phyloP scores from a whole-genome alignment of 2,888 invertebrate species.

The Drosophila lacicola region DNA sequence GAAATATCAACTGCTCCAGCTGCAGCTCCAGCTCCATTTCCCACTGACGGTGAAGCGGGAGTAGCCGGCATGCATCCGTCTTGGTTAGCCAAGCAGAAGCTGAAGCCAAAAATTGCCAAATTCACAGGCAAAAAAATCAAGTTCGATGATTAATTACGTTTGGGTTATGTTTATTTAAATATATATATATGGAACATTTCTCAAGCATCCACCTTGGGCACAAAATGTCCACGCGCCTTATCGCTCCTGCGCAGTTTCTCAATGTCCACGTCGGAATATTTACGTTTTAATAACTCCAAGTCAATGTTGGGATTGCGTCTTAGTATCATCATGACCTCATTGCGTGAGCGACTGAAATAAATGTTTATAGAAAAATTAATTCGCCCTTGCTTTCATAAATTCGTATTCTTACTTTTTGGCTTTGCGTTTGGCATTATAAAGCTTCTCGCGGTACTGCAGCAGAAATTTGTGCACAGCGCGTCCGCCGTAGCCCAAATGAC shows the following conservation, averaged over 20 bases:
- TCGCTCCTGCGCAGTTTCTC: slow-evolving; percentile 87
- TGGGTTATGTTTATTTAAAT: slow-evolving; percentile 41
- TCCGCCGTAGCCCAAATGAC: slow-evolving; percentile 87
- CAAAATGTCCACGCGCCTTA: slow-evolving; percentile 88
- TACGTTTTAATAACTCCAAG: slow-evolving; percentile 88
- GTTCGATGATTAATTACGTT: slow-evolving; percentile 67
- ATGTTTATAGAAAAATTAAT: slow-evolving; percentile 10
- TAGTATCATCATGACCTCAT: slow-evolving; percentile 89
- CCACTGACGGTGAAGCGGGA: neutral
- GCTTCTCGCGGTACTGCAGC: slow-evolving; percentile 88
- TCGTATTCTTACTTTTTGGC: slow-evolving; percentile 86
- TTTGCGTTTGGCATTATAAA: slow-evolving; percentile 87
- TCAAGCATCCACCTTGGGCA: slow-evolving; percentile 84
- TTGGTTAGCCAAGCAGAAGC: slow-evolving; percentile 84
- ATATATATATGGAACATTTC: slow-evolving; percentile 6
- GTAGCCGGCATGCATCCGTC: slow-evolving; percentile 82
- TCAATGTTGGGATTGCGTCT: slow-evolving; percentile 92
- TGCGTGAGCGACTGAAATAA: slow-evolving; percentile 86
- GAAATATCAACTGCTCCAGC: neutral
- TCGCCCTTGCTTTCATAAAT: neutral
- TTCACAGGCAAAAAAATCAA: slow-evolving; percentile 84
- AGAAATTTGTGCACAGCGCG: slow-evolving; percentile 88
- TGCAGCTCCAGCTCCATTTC: slow-evolving; percentile 4
- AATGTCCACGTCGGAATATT: slow-evolving; percentile 92
- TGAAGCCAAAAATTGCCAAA: slow-evolving; percentile 79